Conservation (phyloP, 1,140 invertebrate genomes). For the Euura saliciscinereae region DNA sequence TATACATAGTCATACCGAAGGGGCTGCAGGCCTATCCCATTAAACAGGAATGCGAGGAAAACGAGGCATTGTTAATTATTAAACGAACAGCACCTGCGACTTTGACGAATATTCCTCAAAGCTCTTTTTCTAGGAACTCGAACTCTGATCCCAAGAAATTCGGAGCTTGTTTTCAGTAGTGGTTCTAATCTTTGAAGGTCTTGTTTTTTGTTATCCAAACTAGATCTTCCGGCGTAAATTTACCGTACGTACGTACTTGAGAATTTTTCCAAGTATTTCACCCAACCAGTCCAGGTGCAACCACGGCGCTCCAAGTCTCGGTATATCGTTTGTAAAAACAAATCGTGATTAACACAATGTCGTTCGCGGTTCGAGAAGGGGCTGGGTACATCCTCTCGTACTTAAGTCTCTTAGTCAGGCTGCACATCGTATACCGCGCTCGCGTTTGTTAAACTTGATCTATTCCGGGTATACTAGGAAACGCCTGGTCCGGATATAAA, state of each 20-base stretch:
- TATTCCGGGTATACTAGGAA: constrained; percentile 50
- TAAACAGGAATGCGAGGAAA: neutral
- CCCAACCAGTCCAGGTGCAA: neutral
- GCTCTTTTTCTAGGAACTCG: too few relatives aligned
- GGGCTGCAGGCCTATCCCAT: neutral
- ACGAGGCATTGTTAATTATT: neutral
- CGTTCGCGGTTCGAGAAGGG: constrained; percentile 12
- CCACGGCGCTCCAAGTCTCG: neutral
- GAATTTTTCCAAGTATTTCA: neutral
- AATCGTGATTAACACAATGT: constrained; percentile 13
- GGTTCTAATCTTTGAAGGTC: too few relatives aligned
- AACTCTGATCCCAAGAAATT: too few relatives aligned
- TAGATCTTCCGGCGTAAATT: neutral
- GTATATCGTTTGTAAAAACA: neutral
- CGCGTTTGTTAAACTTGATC: constrained; percentile 21
- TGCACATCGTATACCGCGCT: neutral
- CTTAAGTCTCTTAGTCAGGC: too few relatives aligned
- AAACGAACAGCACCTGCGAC: neutral
- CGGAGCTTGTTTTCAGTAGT: too few relatives aligned
- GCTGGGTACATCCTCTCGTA: neutral
- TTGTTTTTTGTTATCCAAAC: neutral
- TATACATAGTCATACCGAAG: neutral
- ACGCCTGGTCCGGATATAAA: constrained; percentile 28
- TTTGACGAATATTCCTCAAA: too few relatives aligned
- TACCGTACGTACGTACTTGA: neutral